Evolutionary conservation across 2,113 vertebrate species (phyloP), one percentile per base, ranked within the genome.

Genomic region (Gymnobelideus leadbeateri): DNA sequence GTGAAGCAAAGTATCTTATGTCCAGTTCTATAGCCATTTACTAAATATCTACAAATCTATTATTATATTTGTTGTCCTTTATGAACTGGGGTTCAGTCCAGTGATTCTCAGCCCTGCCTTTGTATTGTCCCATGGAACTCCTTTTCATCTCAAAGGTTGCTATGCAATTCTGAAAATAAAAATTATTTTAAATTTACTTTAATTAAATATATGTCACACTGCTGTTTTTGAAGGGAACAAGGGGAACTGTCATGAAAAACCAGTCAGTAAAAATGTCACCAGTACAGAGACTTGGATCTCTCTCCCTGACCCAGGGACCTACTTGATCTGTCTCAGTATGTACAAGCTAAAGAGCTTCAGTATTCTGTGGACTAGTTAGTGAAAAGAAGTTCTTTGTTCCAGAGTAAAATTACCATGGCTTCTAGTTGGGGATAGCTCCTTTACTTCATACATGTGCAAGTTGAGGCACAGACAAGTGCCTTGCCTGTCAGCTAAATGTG

Each of bases 161-260:
- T n/a, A 3, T 91, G 51, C 54, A 54, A 89, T 28, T 92, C 52
- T 94, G 28, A 93, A 91, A 93, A 91, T 90, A 92, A 24, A 77
- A 26, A 91, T 92, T 95, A 93, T 77, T 55, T 92, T n/a, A 26
- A 43, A 68, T 94, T 51, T 43, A 43, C 7, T 93, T 90, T 55
- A 93, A 92, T 92, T 61, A 92, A 92, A 94, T 8, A 49, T 46
- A 31, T 51, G 84, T 2, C 23, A 49, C 54, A 52, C 89, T 68
- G 2, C 46, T 96, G 93, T 94, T 47, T 96, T 94, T 97, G 46
- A 96, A 89, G 97, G 93, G 61, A 52, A 14, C 95, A 31, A 96
- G 89, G 96, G 92, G 54, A 51, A 10, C 46, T 94, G 21, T 94
- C 94, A 90, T 94, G 89, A 96, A 96, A 96, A 96, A 61, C 54